Conservation (phyloP, 2,113 vertebrate genomes). For the Misgurnus anguillicaudatus region DNA sequence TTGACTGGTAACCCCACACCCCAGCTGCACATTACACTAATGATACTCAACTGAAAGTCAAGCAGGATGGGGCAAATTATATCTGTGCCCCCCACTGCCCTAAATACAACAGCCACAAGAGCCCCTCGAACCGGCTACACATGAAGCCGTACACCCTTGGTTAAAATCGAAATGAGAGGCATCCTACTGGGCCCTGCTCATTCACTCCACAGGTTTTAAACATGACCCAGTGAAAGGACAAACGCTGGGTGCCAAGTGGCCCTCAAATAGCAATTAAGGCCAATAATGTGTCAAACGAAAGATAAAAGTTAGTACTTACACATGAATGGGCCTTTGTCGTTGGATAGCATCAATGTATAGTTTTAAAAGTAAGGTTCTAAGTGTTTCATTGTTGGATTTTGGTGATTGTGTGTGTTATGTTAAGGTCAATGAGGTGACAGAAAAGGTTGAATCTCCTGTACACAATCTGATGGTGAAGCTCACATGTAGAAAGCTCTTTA, state of each 20-base stretch:
- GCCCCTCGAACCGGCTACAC: conserved; percentile 31
- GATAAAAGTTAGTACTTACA: background rate
- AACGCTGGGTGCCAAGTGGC: conserved; percentile 12
- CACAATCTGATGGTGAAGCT: conserved; percentile 65
- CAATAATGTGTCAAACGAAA: conserved; percentile 10
- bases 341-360: background rate
- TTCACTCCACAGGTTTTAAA: conserved; percentile 34
- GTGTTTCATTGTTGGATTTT: background rate
- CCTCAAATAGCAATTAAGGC: conserved; percentile 40
- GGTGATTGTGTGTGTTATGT: conserved; percentile 1
- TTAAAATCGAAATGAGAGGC: conserved; percentile 41
- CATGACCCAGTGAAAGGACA: conserved; percentile 17
- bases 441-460: conserved; percentile 64
- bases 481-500: conserved; percentile 23
- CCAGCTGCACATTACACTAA: conserved; percentile 14
- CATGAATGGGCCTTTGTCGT: conserved; percentile 1
- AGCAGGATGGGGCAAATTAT: conserved; percentile 21
- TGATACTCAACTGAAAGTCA: conserved; percentile 28
- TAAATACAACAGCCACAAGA: conserved; percentile 16
- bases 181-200: conserved; percentile 12
- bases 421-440: conserved; percentile 29
- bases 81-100: conserved; percentile 22
- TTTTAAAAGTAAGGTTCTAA: no score
- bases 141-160: conserved; percentile 37
- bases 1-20: conserved; percentile 1